These are phyloP conservation scores for Cossypha niveicapilla DNA, from an alignment of 2,797 vertebrate species.

Conservation along the genomic window DNA sequence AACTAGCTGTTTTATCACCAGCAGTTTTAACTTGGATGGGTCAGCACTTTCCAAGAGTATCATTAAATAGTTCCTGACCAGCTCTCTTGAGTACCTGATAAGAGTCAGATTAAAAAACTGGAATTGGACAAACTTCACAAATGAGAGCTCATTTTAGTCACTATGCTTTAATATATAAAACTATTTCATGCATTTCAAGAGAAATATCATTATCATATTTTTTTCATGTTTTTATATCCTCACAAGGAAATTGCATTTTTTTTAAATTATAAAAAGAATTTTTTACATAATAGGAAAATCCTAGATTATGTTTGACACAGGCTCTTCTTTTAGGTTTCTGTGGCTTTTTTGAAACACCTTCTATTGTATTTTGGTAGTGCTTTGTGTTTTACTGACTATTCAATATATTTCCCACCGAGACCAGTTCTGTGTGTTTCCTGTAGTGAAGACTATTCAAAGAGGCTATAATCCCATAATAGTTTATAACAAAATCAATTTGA, in stretches of 20 bases:
- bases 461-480: constrained; percentile 22
- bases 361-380: not conserved
- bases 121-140: not conserved
- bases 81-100: not conserved
- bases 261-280: not conserved
- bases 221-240: not conserved
- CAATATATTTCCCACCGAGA: constrained; percentile 13
- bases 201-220: not conserved
- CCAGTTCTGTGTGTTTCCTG: constrained; percentile 10
- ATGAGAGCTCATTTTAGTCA: not conserved
- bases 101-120: not conserved
- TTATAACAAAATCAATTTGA: constrained; percentile 50
- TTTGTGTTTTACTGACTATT: constrained; percentile 43
- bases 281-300: not conserved
- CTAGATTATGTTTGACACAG: not conserved
- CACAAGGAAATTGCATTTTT: not conserved
- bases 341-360: not conserved
- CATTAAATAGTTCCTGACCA: not conserved
- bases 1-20: not conserved
- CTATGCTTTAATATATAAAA: not conserved
- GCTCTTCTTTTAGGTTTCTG: not conserved
- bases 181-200: not conserved
- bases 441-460: constrained; percentile 42
- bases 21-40: not conserved
- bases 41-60: not conserved